Evolutionary conservation across 2,888 invertebrate genomes (phyloP), one percentile per base, ranked within the genome.

Genomic region (Lordiphosa fenestrarum): DNA sequence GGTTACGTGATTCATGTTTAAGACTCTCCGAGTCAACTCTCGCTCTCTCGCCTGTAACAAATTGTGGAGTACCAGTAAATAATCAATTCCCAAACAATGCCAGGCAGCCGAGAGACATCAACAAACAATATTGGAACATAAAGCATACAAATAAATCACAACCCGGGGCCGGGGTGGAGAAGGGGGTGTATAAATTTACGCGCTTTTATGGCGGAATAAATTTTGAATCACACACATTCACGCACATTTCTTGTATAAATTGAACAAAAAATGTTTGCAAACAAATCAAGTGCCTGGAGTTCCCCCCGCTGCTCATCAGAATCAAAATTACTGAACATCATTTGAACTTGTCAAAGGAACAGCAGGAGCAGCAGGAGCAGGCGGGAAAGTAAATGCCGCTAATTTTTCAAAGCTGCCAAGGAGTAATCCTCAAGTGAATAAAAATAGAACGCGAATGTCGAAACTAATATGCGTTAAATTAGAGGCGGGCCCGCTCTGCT

Each of bases 161-260:
- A 25, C 6, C 25, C n/a, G n/a, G n/a, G n/a, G n/a, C n/a, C 21
- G 4, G 51, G 37, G 13, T 19, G 41, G 37, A 38, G 33, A 39
- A 36, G 38, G 13, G 12, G 19, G 37, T 36, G 37, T 36, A 35
- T 67, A 66, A 72, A 80, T 75, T 63, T 75, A 71, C 64, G 66
- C 77, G 80, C 80, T 73, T 67, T 73, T 78, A 71, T 80, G 81
- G 76, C 53, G 80, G 76, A 78, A 83, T 80, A 73, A 62, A 80
- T 80, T 75, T 75, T 69, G 73, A 69, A 15, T 23, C 37, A 60
- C 40, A n/a, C n/a, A 13, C 36, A 46, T 13, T 30, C 10, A 44
- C 42, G 47, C 25, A 52, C 30, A 15, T 38, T 53, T 44, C 41
- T 48, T 46, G 60, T 55, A 66, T 69, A 69, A 61, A 73, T 74